Conservation (phyloP, 1,140 invertebrate species). For the Calliopsis andreniformis region DNA sequence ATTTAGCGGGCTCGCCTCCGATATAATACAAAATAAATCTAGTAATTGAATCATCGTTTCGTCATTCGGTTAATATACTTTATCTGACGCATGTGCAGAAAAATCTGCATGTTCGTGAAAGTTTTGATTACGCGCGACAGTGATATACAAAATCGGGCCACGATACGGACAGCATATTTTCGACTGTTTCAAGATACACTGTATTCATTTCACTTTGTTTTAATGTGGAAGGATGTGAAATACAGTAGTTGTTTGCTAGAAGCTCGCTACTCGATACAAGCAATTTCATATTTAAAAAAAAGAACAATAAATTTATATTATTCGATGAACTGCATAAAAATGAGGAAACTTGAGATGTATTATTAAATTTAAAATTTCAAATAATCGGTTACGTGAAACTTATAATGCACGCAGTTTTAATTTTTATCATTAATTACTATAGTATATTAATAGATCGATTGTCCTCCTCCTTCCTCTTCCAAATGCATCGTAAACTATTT, state of each 20-base stretch:
- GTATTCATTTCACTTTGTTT: not conserved
- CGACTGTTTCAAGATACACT: not conserved
- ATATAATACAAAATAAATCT: too few species aligned
- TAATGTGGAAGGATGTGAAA: too few species aligned
- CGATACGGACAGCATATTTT: not conserved
- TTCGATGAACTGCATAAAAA: not conserved
- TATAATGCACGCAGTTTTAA: not conserved
- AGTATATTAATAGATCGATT: not conserved
- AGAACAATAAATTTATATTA: not conserved
- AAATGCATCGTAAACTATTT: too few species aligned
- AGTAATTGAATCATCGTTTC: not conserved
- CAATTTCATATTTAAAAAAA: too few species aligned
- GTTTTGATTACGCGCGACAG: conserved; percentile 3
- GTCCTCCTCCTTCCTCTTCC: not conserved
- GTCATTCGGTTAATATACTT: not conserved
- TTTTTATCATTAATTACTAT: not conserved
- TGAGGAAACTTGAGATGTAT: not conserved
- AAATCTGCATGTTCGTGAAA: not conserved
- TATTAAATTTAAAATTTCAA: not conserved
- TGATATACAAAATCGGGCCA: conserved; percentile 21
- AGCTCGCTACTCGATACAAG: too few species aligned
- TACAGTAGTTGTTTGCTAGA: too few species aligned
- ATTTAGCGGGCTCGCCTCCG: too few species aligned
- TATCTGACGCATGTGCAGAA: not conserved
- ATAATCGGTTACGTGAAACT: not conserved